Evolutionary conservation across 2,113 vertebrate genomes (phyloP).

Genomic region (Microcebus griseorufus): DNA sequence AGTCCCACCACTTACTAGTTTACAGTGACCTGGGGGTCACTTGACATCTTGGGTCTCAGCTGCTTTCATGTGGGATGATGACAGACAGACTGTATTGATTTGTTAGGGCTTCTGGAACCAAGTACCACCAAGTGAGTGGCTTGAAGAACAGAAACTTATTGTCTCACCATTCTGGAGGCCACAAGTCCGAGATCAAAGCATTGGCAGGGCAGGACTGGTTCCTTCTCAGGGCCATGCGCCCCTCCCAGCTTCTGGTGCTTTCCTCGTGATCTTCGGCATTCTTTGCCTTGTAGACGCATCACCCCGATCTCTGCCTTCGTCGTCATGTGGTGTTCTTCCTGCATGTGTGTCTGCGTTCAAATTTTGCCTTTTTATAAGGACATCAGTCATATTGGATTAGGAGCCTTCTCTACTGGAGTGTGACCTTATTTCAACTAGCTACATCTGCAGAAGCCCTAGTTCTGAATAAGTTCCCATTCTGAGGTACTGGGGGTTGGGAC

Average conservation of each 20-base stretch:
- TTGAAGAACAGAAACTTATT: not conserved
- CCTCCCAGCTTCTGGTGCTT: not conserved
- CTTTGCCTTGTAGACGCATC: not conserved
- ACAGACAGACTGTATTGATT: not conserved
- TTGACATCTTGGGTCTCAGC: not conserved
- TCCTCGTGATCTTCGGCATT: not conserved
- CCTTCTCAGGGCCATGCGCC: not conserved
- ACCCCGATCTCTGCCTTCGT: not conserved
- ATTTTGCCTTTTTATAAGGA: not conserved
- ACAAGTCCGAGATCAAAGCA: not conserved
- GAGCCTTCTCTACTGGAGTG: not conserved
- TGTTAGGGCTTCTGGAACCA: not conserved
- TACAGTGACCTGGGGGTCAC: not conserved
- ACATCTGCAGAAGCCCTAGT: not conserved
- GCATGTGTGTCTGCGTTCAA: not conserved
- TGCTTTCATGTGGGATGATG: not conserved
- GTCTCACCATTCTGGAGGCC: not conserved
- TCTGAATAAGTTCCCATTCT: not conserved
- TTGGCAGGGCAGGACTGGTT: not conserved
- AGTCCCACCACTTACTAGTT: not conserved
- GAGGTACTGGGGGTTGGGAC: not conserved
- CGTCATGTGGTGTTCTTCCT: not conserved
- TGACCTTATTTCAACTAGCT: not conserved
- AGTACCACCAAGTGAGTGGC: too few species aligned
- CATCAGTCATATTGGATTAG: not conserved